These are phyloP conservation scores for Lochmaea capreae DNA, from an alignment of 2,888 invertebrate genomes.

Conservation along the genomic window DNA sequence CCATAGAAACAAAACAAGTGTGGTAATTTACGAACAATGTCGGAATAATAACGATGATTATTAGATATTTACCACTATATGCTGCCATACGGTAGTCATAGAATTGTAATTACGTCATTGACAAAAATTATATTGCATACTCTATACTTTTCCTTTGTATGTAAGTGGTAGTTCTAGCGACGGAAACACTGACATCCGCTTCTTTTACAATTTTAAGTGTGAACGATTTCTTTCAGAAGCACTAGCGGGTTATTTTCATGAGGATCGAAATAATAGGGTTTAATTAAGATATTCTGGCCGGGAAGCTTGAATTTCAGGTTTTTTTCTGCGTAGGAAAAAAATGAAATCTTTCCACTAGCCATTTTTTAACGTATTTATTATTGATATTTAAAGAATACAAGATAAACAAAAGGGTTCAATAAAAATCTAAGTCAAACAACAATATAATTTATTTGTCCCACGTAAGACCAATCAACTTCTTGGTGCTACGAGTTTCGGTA, in stretches of 20 bases:
- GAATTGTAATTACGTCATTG: conserved; percentile 7
- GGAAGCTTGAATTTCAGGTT: no score
- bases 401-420: no score
- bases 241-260: neutral
- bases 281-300: neutral
- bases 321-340: no score
- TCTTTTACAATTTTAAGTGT: neutral
- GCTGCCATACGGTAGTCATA: neutral
- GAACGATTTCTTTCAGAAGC: neutral
- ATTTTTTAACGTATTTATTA: no score
- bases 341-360: no score
- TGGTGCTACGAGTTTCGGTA: no score
- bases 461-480: no score
- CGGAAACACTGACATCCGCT: neutral
- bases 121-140: conserved; percentile 4
- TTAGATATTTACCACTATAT: conserved; percentile 1
- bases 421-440: no score
- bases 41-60: neutral
- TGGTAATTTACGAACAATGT: conserved; percentile 1
- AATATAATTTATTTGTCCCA: no score
- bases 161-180: neutral
- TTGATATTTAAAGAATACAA: no score
- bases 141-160: neutral
- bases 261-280: neutral
- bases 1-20: neutral